Conservation (phyloP, 2,113 vertebrate species). For the Cryptomyrus ogoouensis region DNA sequence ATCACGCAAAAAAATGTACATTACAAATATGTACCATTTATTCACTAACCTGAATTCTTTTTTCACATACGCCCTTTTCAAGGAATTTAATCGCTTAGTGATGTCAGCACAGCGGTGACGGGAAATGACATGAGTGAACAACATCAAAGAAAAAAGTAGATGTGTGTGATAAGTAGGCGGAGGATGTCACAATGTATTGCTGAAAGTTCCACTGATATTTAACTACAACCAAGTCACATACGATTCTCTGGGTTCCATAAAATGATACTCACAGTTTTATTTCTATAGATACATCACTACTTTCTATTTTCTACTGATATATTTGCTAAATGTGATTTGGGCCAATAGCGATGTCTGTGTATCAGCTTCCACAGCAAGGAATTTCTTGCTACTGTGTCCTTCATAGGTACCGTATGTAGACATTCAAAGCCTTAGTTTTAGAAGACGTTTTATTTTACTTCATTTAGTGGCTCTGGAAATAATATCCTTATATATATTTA, state of each 20-base stretch:
- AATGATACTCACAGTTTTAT: not conserved
- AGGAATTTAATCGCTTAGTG: not conserved
- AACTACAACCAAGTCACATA: not conserved
- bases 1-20: not conserved
- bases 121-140: not conserved
- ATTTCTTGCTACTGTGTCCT: not conserved
- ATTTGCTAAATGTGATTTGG: not conserved
- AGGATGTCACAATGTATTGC: not conserved
- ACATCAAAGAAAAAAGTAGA: not conserved
- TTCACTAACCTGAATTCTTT: not conserved
- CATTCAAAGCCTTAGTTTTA: not conserved
- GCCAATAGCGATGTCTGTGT: not conserved
- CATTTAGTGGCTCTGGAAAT: not conserved
- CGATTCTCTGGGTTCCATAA: not conserved
- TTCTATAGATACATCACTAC: not conserved
- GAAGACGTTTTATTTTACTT: not conserved
- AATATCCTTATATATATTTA: not conserved
- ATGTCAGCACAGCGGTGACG: not conserved
- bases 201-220: not conserved
- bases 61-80: not conserved
- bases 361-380: not conserved
- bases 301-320: not conserved
- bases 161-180: not conserved
- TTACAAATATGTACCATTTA: not conserved
- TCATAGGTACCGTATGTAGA: not conserved